phyloP scores from a whole-genome alignment of 2,797 vertebrate genomes.

The Sphaeramia orbicularis region DNA sequence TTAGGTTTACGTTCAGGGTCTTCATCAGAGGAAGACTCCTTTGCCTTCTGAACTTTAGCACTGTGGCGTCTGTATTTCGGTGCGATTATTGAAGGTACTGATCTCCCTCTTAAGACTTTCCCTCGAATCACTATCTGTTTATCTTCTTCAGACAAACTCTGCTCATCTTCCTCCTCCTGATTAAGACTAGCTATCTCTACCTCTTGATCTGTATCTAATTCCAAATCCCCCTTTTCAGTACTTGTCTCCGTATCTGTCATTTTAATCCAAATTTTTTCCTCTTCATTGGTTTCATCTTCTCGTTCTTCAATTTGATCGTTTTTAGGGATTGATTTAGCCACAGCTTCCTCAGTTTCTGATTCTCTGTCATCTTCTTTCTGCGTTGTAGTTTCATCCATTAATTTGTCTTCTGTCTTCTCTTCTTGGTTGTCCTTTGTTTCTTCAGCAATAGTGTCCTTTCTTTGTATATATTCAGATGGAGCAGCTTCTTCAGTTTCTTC shows the following conservation, averaged over 20 bases:
- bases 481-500: neutral
- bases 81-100: conserved; percentile 37
- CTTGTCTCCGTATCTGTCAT: neutral
- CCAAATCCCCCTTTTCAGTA: conserved; percentile 10
- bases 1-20: conserved; percentile 9
- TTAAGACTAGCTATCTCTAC: neutral
- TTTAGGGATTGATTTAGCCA: too few relatives aligned
- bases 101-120: conserved; percentile 44
- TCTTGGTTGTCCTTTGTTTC: neutral
- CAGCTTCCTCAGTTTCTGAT: too few relatives aligned
- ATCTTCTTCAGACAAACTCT: conserved; percentile 25
- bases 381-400: neutral
- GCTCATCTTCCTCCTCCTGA: conserved; percentile 22
- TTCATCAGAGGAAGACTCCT: conserved; percentile 20
- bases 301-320: neutral
- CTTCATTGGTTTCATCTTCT: neutral
- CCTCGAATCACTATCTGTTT: conserved; percentile 27
- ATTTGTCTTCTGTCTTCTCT: neutral
- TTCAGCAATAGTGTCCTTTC: neutral
- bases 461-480: neutral
- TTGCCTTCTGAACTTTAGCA: conserved; percentile 3
- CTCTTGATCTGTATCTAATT: conserved; percentile 24
- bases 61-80: conserved; percentile 26
- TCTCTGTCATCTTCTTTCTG: neutral
- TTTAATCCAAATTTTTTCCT: neutral